These are phyloP conservation scores for Ariolimax columbianus DNA, from an alignment of 2,888 invertebrate species.

Conservation along the genomic window DNA sequence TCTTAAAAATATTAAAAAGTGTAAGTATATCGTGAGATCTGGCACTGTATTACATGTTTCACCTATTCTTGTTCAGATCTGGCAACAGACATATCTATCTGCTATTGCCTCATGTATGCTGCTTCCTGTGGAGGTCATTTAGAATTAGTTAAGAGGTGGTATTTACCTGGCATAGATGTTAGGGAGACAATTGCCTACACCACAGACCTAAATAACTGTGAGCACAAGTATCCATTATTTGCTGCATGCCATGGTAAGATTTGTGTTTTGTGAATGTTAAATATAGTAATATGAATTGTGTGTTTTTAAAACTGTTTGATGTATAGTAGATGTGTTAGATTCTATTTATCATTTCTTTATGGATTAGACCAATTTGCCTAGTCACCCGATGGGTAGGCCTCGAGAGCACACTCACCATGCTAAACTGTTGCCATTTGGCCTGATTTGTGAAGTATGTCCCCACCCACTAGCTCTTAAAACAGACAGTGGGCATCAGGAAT, in stretches of 20 bases:
- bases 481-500: too few species aligned
- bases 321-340: neutral
- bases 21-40: neutral
- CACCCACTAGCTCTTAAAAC: too few species aligned
- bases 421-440: too few species aligned
- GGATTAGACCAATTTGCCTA: too few species aligned
- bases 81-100: neutral
- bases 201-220: constrained; percentile 31
- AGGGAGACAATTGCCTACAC: constrained; percentile 29
- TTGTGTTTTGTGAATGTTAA: neutral
- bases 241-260: constrained; percentile 47
- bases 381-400: too few species aligned
- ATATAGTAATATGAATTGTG: neutral
- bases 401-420: too few species aligned
- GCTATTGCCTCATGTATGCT: constrained; percentile 45
- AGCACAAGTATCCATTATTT: constrained; percentile 45
- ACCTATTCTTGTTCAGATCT: constrained; percentile 15
- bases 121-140: constrained; percentile 46
- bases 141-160: constrained; percentile 40
- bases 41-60: neutral
- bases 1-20: neutral
- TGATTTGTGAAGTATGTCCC: too few species aligned
- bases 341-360: too few species aligned
- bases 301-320: too few species aligned
- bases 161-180: constrained; percentile 28